A percentile compares a stretch with the other conserved stretches of the same genome.
These are phyloP conservation scores for Drosophila formosana DNA, from an alignment of 2,888 invertebrate genomes.

Conservation along the genomic window DNA sequence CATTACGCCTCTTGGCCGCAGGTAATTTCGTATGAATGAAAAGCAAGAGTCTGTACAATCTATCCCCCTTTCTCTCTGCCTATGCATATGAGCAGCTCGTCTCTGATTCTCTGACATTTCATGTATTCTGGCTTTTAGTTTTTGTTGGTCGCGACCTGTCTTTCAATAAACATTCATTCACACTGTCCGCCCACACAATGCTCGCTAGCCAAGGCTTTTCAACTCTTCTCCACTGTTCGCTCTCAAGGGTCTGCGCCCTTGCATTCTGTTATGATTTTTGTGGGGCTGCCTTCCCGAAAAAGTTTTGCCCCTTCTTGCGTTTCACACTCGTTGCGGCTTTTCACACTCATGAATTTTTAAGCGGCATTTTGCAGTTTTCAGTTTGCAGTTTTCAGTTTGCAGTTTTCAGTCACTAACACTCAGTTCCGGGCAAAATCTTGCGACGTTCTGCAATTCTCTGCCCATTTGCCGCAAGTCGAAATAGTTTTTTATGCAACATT, in stretches of 20 bases:
- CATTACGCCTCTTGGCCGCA: constrained; percentile 81
- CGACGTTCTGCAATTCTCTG: constrained; percentile 31
- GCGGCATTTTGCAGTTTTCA: constrained; percentile 72
- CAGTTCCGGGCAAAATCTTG: constrained; percentile 52
- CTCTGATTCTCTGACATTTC: constrained; percentile 46
- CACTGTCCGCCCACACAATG: constrained; percentile 37
- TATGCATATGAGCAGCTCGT: constrained; percentile 56
- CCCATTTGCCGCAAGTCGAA: constrained; percentile 61
- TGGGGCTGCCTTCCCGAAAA: constrained; percentile 31
- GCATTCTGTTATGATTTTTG: constrained; percentile 53
- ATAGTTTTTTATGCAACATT: constrained; percentile 79
- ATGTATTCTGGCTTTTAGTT: constrained; percentile 21
- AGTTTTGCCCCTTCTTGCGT: constrained; percentile 24
- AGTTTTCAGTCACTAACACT: constrained; percentile 53
- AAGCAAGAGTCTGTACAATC: constrained; percentile 79
- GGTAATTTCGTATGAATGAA: constrained; percentile 82
- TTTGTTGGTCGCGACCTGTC: constrained; percentile 32
- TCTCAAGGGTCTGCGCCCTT: not conserved
- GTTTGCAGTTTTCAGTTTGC: constrained; percentile 64
- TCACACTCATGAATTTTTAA: constrained; percentile 79
- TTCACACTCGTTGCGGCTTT: constrained; percentile 64
- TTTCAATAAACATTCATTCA: constrained; percentile 64
- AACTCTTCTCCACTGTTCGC: not conserved
- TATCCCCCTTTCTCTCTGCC: constrained; percentile 18
- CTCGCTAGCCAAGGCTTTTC: not conserved